Evolutionary conservation across 2,888 invertebrate genomes (phyloP).

Genomic region (Tetramorium bicarinatum): DNA sequence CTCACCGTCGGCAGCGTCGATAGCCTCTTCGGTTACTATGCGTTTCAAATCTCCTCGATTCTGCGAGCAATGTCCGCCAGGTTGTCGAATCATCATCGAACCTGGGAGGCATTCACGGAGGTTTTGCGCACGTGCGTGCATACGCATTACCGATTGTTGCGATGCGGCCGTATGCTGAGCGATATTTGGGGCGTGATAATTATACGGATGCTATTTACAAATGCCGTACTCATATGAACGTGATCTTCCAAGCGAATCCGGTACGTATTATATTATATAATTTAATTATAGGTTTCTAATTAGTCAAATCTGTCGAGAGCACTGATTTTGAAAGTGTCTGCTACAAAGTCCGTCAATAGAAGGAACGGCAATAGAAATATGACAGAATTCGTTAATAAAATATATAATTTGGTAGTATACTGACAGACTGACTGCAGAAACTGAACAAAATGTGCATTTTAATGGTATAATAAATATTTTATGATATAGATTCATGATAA

Average conservation of each 20-base stretch:
- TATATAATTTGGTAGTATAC: no score
- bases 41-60: slow-evolving; percentile 75
- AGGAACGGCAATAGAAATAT: no score
- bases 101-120: slow-evolving; percentile 43
- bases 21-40: slow-evolving; percentile 73
- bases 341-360: no score
- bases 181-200: slow-evolving; percentile 75
- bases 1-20: slow-evolving; percentile 69
- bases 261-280: slow-evolving; percentile 61
- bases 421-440: no score
- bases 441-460: no score
- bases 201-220: slow-evolving; percentile 71
- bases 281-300: neutral
- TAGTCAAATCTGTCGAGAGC: neutral
- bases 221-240: slow-evolving; percentile 74
- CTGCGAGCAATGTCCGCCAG: slow-evolving; percentile 67
- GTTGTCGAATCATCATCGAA: slow-evolving; percentile 49
- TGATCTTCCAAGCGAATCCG: slow-evolving; percentile 74
- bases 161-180: slow-evolving; percentile 67
- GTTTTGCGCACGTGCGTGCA: slow-evolving; percentile 63
- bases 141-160: slow-evolving; percentile 63
- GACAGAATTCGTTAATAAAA: no score
- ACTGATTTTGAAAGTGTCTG: neutral
- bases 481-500: no score
- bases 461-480: no score